Evolutionary conservation across 2,113 vertebrate species (phyloP).

Genomic region (Brachionichthys hirsutus): DNA sequence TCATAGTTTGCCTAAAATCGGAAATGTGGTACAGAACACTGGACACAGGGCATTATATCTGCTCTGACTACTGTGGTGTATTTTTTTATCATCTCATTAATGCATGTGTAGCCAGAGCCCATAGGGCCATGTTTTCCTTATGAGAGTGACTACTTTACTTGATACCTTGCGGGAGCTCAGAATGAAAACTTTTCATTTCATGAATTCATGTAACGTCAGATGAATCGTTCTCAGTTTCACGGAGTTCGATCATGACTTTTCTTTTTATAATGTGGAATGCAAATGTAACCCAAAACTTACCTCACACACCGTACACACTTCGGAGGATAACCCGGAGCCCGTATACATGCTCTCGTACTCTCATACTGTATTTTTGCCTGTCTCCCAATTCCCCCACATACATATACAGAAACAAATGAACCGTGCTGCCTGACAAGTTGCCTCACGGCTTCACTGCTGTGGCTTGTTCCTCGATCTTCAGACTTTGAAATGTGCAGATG

Average conservation of each 20-base stretch:
- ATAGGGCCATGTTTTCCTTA: conserved; percentile 9
- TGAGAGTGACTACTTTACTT: conserved; percentile 16
- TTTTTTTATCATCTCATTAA: conserved; percentile 19
- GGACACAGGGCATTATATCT: neutral
- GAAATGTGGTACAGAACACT: neutral
- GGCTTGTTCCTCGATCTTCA: conserved; percentile 36
- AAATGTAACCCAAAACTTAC: conserved; percentile 1
- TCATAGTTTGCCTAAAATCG: conserved; percentile 1
- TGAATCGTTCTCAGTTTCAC: neutral
- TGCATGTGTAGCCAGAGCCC: conserved; percentile 7
- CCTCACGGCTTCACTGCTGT: conserved; percentile 30
- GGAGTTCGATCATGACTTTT: neutral
- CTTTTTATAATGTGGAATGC: neutral
- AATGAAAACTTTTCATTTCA: neutral
- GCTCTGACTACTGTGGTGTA: conserved; percentile 4
- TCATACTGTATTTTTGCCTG: neutral
- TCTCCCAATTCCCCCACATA: neutral
- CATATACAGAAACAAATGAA: conserved; percentile 19
- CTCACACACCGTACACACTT: neutral
- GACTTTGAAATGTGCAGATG: conserved; percentile 62
- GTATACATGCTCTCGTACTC: conserved; percentile 1
- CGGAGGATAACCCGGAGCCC: neutral
- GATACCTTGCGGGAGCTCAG: neutral
- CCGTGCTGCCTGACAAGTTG: conserved; percentile 51
- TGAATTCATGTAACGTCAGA: neutral